These are phyloP conservation scores for Mesaphorura yosii DNA, from an alignment of 1,140 invertebrate species.

Conservation along the genomic window DNA sequence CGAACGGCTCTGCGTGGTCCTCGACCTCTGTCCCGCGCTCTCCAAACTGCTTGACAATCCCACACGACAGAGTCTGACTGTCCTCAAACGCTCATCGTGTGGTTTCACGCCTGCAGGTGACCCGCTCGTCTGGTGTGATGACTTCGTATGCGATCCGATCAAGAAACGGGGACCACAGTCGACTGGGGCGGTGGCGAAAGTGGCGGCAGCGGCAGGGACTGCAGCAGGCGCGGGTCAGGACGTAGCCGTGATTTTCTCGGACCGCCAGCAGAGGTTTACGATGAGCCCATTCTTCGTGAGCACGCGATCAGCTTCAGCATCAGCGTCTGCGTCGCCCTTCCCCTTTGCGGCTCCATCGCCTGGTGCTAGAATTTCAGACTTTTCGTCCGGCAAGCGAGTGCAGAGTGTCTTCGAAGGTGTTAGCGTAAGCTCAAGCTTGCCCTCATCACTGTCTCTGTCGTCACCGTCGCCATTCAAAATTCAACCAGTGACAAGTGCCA, in stretches of 20 bases:
- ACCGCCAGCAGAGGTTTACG: not conserved
- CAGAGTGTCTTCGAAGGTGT: no score
- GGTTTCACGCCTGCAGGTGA: slow-evolving; percentile 1
- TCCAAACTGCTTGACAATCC: not conserved
- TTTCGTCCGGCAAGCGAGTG: no score
- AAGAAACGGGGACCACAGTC: not conserved
- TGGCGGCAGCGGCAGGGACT: not conserved
- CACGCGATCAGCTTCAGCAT: not conserved
- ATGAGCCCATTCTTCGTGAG: no score
- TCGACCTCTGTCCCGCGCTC: slow-evolving; percentile 3
- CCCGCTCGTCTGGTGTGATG: slow-evolving; percentile 9
- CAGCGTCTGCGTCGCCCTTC: no score
- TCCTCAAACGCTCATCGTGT: slow-evolving; percentile 6
- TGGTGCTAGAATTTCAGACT: no score
- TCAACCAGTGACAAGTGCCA: not conserved
- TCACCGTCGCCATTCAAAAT: not conserved
- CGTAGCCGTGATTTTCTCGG: no score
- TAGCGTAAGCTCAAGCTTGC: no score
- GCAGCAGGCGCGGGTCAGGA: not conserved
- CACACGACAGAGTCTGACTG: not conserved
- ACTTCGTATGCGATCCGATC: not conserved
- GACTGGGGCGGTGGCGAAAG: not conserved
- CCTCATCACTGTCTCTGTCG: no score
- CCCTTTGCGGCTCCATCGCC: no score
- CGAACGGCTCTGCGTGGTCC: not conserved